phyloP scores from a whole-genome alignment of 2,113 vertebrate species.

The Oceanites oceanicus region DNA sequence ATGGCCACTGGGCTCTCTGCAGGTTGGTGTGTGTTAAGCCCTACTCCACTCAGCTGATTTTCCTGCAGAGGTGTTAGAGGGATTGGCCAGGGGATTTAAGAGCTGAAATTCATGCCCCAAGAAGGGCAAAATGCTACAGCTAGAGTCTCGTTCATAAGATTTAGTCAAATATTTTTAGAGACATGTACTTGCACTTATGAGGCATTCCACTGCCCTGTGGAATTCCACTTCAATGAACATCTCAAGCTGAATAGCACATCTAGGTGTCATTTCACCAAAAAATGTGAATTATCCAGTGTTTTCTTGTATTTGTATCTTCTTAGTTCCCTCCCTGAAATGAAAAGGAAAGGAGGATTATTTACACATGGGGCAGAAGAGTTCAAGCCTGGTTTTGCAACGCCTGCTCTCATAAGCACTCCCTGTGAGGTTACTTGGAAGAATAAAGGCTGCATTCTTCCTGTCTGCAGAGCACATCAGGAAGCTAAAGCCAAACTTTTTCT shows the following conservation, averaged over 20 bases:
- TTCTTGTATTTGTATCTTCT: neutral
- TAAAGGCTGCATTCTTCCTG: neutral
- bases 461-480: neutral
- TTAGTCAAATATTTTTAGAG: neutral
- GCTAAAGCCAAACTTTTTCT: neutral
- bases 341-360: neutral
- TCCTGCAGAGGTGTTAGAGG: neutral
- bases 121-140: neutral
- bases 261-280: slow-evolving; percentile 1
- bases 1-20: neutral
- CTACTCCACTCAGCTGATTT: neutral
- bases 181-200: neutral
- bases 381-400: slow-evolving; percentile 10
- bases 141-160: neutral
- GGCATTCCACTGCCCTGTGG: neutral
- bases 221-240: neutral
- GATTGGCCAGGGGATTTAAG: neutral
- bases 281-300: neutral
- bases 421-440: neutral
- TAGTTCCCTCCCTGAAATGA: neutral
- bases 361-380: neutral
- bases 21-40: neutral
- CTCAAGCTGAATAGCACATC: neutral
- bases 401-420: neutral
- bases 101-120: neutral